phyloP scores from a whole-genome alignment of 2,797 vertebrate genomes.

The Betta splendens region DNA sequence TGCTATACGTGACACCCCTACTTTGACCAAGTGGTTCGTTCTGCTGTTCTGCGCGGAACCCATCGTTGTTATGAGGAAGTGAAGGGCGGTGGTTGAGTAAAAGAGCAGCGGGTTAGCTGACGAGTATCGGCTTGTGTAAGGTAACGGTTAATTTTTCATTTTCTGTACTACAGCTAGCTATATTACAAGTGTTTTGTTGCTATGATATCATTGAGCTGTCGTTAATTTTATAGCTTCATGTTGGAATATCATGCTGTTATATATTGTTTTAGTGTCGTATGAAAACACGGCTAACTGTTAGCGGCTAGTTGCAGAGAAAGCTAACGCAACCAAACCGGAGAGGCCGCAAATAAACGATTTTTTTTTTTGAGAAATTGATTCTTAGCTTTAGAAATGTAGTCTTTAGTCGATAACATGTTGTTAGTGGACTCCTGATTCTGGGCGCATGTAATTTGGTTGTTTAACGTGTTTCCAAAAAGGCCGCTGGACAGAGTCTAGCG shows the following conservation, averaged over 20 bases:
- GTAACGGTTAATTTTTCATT: slow-evolving; percentile 48
- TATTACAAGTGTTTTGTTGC: fast-evolving
- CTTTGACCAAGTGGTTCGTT: slow-evolving; percentile 55
- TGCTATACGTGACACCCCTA: neutral
- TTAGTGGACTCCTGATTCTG: fast-evolving
- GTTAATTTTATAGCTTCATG: fast-evolving
- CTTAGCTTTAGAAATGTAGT: fast-evolving
- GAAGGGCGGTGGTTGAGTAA: slow-evolving; percentile 85
- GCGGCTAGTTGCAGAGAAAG: slow-evolving; percentile 32
- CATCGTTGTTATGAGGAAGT: slow-evolving; percentile 76
- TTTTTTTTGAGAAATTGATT: fast-evolving
- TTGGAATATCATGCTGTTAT: too few species aligned
- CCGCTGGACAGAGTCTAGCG: slow-evolving; percentile 31
- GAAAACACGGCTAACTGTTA: slow-evolving; percentile 50
- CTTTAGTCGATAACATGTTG: fast-evolving
- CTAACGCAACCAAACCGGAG: neutral
- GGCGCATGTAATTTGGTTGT: fast-evolving
- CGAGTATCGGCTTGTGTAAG: slow-evolving; percentile 48
- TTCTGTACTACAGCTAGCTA: neutral
- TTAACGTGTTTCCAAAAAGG: slow-evolving; percentile 26
- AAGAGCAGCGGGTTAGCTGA: slow-evolving; percentile 45
- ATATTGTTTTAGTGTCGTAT: slow-evolving; percentile 10
- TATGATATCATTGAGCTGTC: fast-evolving
- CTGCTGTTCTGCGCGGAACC: slow-evolving; percentile 53
- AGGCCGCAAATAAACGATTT: fast-evolving